Base-by-base conservation (phyloP, 1,140 invertebrate species). In the Dendroctonus ponderosae region DNA sequence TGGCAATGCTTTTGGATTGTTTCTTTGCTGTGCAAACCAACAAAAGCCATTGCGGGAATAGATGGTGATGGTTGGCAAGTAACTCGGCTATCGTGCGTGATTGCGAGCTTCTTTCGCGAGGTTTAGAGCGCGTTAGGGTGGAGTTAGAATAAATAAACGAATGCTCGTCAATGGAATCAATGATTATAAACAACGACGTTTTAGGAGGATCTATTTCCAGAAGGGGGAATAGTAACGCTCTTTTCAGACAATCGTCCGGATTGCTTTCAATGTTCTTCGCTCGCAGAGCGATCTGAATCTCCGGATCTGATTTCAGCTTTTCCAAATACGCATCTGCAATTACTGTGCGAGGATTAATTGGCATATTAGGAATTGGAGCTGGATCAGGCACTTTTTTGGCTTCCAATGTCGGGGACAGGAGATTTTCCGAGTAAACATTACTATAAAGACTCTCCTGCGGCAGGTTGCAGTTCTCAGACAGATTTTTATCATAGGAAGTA, bases 1-100 rank as follows among this genome's bases (percentile, higher is more conserved):
- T 87, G 3, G 92, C 93, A 49, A 97, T 89, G 9, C 87, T 85
- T 76, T 94, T 92, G 59, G 90, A 89, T 72, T 91, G 88, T 80
- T 93, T 89, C 44, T 94, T 84, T 0, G 94, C 93, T 0, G 94
- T 96, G 75, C 93, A 94, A 0, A 98, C 89, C 0, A 97, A 83
- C 46, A 97, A 83, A 41, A 98, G 78, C 95, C 95, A 98, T 67
- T 91, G 90, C 2, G 95, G 96, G 72, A 98, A 89, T n/a, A 96
- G 79, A 72, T 96, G 91, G 75, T 96, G 93, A 78, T 96, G 92
- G 69, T 91, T 91, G 0, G 93, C 89, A 15, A 97, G 78, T 6
- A 97, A 81, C 72, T 94, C 91, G 0, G 91, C 91, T 11, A 96
- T 93, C 9, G 89, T 93, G 61, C 85, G 82, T 51, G 74, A 85